These are phyloP conservation scores for Scaptomyza graminum DNA, from an alignment of 1,140 invertebrate genomes.

Conservation along the genomic window DNA sequence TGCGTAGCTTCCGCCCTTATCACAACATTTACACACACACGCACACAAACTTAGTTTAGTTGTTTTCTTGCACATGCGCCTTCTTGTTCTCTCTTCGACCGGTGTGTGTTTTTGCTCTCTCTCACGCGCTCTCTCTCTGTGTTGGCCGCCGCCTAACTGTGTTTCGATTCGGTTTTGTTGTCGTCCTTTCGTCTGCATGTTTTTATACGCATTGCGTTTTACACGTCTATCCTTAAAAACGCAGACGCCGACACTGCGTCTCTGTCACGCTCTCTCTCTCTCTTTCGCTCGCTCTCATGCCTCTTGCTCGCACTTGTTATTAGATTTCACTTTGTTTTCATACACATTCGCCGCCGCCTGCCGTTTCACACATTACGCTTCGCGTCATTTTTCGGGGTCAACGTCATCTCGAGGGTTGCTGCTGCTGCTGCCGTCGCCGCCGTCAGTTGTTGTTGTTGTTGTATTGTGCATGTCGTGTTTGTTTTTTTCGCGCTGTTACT, in stretches of 20 bases:
- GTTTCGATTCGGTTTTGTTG: constrained; percentile 47
- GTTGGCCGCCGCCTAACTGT: constrained; percentile 55
- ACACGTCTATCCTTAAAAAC: constrained; percentile 70
- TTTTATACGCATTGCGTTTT: constrained; percentile 79
- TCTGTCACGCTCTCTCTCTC: constrained; percentile 1
- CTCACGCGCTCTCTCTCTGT: constrained; percentile 24
- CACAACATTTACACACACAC: constrained; percentile 30
- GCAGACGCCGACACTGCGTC: constrained; percentile 37
- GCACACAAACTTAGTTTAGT: constrained; percentile 20
- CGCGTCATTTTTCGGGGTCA: constrained; percentile 81
- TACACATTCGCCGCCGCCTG: constrained; percentile 73
- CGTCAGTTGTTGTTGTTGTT: constrained; percentile 43
- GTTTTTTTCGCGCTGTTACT: constrained; percentile 38
- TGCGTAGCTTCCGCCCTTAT: constrained; percentile 53
- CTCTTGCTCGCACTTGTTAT: constrained; percentile 68
- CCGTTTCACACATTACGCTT: constrained; percentile 78
- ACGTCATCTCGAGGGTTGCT: constrained; percentile 79
- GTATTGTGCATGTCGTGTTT: constrained; percentile 54
- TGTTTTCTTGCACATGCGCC: constrained; percentile 64
- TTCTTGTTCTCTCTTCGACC: constrained; percentile 26
- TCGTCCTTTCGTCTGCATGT: constrained; percentile 67
- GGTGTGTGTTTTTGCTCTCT: constrained; percentile 11
- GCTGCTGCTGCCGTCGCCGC: constrained; percentile 30
- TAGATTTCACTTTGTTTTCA: constrained; percentile 79
- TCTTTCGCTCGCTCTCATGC: constrained; percentile 10